phyloP scores from a whole-genome alignment of 23 tunicate genomes.

The Diplosoma virens region DNA sequence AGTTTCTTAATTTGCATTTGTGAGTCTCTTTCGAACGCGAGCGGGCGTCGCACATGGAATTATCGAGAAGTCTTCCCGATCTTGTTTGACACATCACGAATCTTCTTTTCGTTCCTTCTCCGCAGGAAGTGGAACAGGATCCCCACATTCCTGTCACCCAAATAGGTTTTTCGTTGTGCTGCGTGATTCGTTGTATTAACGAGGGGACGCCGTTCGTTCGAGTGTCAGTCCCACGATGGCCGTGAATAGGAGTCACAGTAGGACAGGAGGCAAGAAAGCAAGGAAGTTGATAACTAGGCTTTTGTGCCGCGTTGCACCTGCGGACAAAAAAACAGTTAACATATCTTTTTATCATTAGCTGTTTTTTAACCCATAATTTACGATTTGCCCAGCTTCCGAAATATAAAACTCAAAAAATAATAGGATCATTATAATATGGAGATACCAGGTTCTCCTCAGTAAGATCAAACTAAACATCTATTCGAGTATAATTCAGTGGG shows the following conservation, averaged over 20 bases:
- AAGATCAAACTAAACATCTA: too few relatives aligned
- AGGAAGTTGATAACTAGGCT: slow-evolving; percentile 55
- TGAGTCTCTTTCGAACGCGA: slow-evolving; percentile 45
- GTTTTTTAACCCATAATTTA: too few relatives aligned
- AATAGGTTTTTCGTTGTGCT: slow-evolving; percentile 28
- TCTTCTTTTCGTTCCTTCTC: slow-evolving; percentile 59
- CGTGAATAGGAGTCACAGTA: slow-evolving; percentile 18
- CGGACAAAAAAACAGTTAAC: neutral
- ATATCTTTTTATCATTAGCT: too few relatives aligned
- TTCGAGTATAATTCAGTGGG: too few relatives aligned
- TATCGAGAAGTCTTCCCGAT: slow-evolving; percentile 38
- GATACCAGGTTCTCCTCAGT: too few relatives aligned
- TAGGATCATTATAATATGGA: too few relatives aligned
- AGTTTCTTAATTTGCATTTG: slow-evolving; percentile 61
- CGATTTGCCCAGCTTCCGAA: too few relatives aligned
- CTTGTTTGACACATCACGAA: slow-evolving; percentile 51
- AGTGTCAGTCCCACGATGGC: neutral
- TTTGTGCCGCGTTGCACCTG: slow-evolving; percentile 52
- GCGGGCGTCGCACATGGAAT: slow-evolving; percentile 35
- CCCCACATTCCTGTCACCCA: slow-evolving; percentile 88
- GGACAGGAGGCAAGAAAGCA: slow-evolving; percentile 54
- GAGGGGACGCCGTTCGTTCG: slow-evolving; percentile 6
- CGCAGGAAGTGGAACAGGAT: slow-evolving; percentile 76
- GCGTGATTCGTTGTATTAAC: neutral
- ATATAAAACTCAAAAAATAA: too few relatives aligned